Base-by-base conservation (phyloP, 2,113 vertebrate species). In the Corythoichthys intestinalis region DNA sequence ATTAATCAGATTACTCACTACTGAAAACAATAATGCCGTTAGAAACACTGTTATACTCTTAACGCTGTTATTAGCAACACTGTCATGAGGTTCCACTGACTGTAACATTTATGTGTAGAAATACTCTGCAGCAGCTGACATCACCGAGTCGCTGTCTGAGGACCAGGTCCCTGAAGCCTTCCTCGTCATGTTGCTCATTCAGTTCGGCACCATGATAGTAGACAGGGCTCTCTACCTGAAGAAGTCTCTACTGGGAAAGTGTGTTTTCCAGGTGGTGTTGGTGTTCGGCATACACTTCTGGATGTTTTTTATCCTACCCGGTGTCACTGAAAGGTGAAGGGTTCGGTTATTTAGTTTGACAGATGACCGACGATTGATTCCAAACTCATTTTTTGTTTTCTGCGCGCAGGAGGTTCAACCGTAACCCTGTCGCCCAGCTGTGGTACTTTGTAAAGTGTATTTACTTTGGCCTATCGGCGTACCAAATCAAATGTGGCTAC, bases 271-370 rank as follows among this genome's bases (percentile, higher is more conserved):
- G 83, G 90, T 93, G 28, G 80, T 90, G 28, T 86, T 93, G 14
- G 90, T 94, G 59, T 91, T 93, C 11, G 90, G 93, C 58, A 90
- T 93, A 62, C 92, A 92, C 85, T 92, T 94, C 83, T 92, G 91
- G 93, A 91, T 93, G 90, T 92, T 94, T 81, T 93, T 94, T 81
- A 90, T 93, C 67, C 87, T 93, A 20, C 92, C 91, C 0, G 89
- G 91, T 1, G 91, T 93, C 78, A 93, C 93, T 2, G 90, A 92
- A 74, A 93, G 91, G 92, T 93, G 67, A 58, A 4, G 1, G 4
- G 10, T 63, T 46, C 0, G 41, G 10, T n/a, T 9, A 49, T 65
- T 65, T 46, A 28, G 47, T 65, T 62, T 5, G 6, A 28, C 46
- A 6, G 34, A 5, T 35, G 4, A 48, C 1, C 46, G 17, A 6